Base-by-base conservation (phyloP, 2,888 invertebrate species). In the Andrena trimmerana region DNA sequence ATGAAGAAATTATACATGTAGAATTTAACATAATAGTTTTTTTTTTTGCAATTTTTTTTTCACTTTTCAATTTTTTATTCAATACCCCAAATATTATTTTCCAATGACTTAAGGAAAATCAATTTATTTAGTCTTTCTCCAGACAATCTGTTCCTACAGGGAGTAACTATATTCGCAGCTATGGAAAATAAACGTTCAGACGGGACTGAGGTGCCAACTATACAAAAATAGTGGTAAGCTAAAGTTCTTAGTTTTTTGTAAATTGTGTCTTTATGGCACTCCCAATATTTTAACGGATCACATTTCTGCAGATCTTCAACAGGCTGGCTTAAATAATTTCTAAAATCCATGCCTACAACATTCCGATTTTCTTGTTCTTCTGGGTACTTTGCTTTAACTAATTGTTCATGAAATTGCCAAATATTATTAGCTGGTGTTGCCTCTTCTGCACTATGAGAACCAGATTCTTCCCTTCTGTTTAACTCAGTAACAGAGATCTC, bases 91-190 rank as follows among this genome's bases (percentile, higher is more conserved):
- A 1, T 52, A 2, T 52, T 52, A 52, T 8, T 52, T n/a, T 52
- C 52, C 52, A 52, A 20, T 7, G 52, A 20, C 2, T 52, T 52
- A n/a, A 52, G 2, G 52, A 52, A 52, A 52, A 52, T 52, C 8
- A 52, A 8, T 20, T 52, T 52, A 52, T 52, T 52, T 52, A 52
- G n/a, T 52, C 7, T 52, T 20, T 52, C 20, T 52, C 52, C 52
- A 52, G 52, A 20, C 20, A 52, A 52, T 52, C 52, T 52, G 20
- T 52, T 52, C 20, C 52, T 52, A 8, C 20, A 2, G 7, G 20
- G 52, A 52, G 52, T 52, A 52, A 20, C 52, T n/a, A 52, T 52
- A 52, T 52, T 63, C 29, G n/a, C 16, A 52, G 66, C 66, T 66
- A 66, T 4, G 16, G 66, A 66, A 66, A 50, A 50, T 2, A 66